Evolutionary conservation across 2,888 invertebrate genomes (phyloP), one percentile per base, ranked within the genome.

Genomic region (Gortyna flavago): DNA sequence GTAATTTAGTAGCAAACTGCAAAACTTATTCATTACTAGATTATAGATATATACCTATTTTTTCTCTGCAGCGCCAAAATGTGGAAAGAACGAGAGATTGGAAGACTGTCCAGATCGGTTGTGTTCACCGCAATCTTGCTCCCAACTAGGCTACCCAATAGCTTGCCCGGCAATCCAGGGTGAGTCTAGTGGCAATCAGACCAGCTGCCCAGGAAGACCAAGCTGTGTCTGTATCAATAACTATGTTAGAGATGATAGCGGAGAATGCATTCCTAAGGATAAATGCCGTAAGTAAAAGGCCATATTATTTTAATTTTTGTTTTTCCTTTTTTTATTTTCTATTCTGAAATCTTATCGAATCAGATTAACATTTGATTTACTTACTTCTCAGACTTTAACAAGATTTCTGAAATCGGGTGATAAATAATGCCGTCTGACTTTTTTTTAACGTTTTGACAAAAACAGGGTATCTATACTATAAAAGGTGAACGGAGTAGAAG

Each of bases 101-200:
- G 85, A 85, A 62, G 51, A 83, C 11, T 89, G 88, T 65, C 90
- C 90, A 57, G 81, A 85, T 9, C 57, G 69, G 44, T n/a, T 75
- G 3, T 87, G 89, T 11, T 25, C 41, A 11, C 87, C 90, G 1
- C 75, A 78, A 70, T 77, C 57, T 13, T 91, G 91, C 72, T 77
- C 81, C 0, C 81, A 91, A 65, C 38, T 91, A 4, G 90, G 91
- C 1, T 87, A 61, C n/a, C 85, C 88, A 8, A 54, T 86, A 66
- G 59, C 61, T 65, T 90, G 88, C 68, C 74, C 84, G 0, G 59
- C 62, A n/a, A 7, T 62, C 32, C 57, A 25, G n/a, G 62, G 38
- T 25, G 35, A 79, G 18, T 29, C 61, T 44, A 66, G n/a, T n/a
- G 41, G 18, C n/a, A 79, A 66, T 38, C 35, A 41, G 2, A 44